Evolutionary conservation across 2,113 vertebrate genomes (phyloP), one percentile per base, ranked within the genome.

Genomic region (Rana temporaria): DNA sequence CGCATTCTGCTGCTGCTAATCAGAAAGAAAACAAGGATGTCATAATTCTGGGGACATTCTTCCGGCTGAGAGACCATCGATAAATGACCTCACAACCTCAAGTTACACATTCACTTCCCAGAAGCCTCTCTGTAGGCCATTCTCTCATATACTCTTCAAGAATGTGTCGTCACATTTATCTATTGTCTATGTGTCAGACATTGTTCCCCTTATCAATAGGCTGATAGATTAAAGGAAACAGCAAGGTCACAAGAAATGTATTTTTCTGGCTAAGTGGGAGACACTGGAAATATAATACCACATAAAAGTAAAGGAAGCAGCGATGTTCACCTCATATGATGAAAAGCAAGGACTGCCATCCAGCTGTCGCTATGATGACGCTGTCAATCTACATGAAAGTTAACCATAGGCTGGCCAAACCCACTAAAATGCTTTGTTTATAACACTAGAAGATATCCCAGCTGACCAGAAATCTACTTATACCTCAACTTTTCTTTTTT

Each of bases 1-100:
- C 57, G 60, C 80, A 66, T 57, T 82, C 32, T 64, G 42, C 60
- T 67, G 18, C 79, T 74, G 60, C 24, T 66, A 82, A 72, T 81
- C 79, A 82, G 79, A 74, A 82, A 57, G 70, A 82, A 82, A 82
- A 65, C 69, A 81, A 75, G 80, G 71, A 75, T 82, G 80, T 75
- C 80, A 75, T 74, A 73, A 56, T 63, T 38, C 52, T 24, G 20
- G 60, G 70, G 70, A 65, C 67, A 48, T 56, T 82, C 60, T 72
- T 82, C 80, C 80, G 65, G 53, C 68, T 82, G 60, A 79, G 62
- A 79, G 78, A 42, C 65, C 55, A 26, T 42, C 32, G 71, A 74
- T 79, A 67, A 53, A 69, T 69, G 52, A 59, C 26, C 64, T 64
- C 66, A 71, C 34, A 70, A 59, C 34, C 55, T 53, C 22, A 71